A percentile compares a stretch with the other conserved stretches of the same genome.
Conservation (phyloP, 2,797 vertebrate species). For the Oceanodroma leucorhoa region DNA sequence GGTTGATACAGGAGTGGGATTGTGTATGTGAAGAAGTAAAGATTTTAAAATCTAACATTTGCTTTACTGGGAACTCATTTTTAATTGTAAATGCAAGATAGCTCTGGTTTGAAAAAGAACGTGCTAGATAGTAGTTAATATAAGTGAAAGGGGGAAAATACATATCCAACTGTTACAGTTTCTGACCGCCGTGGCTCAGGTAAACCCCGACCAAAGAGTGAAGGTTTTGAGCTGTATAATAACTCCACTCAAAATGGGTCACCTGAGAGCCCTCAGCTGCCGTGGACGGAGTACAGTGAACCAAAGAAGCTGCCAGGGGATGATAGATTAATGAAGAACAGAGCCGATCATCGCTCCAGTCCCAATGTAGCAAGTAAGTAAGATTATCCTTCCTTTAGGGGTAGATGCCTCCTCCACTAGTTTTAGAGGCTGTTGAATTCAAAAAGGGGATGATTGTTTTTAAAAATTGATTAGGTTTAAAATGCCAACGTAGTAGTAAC, state of each 20-base stretch:
- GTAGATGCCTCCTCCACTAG: neutral
- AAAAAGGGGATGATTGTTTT: neutral
- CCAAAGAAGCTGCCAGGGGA: slow-evolving; percentile 91
- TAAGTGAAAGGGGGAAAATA: slow-evolving; percentile 11
- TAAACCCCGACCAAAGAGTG: slow-evolving; percentile 95
- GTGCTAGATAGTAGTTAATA: neutral
- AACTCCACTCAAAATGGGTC: slow-evolving; percentile 92
- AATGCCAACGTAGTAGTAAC: neutral
- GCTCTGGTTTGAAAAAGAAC: neutral
- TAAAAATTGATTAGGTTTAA: neutral
- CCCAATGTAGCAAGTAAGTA: slow-evolving; percentile 97
- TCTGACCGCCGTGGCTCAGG: slow-evolving; percentile 90
- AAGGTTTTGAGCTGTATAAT: slow-evolving; percentile 96
- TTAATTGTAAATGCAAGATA: neutral
- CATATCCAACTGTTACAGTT: slow-evolving; percentile 73
- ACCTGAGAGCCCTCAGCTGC: slow-evolving; percentile 90
- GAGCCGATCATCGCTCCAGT: slow-evolving; percentile 94
- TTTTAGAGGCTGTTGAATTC: neutral
- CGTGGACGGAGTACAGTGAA: slow-evolving; percentile 91
- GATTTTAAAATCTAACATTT: neutral
- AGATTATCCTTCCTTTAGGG: neutral
- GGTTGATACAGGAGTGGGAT: neutral
- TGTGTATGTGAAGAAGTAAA: neutral
- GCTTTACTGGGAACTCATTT: neutral
- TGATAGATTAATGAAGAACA: slow-evolving; percentile 91